Evolutionary conservation across 2,888 invertebrate genomes (phyloP), one percentile per base, ranked within the genome.

Genomic region (Heliconius ethilla): DNA sequence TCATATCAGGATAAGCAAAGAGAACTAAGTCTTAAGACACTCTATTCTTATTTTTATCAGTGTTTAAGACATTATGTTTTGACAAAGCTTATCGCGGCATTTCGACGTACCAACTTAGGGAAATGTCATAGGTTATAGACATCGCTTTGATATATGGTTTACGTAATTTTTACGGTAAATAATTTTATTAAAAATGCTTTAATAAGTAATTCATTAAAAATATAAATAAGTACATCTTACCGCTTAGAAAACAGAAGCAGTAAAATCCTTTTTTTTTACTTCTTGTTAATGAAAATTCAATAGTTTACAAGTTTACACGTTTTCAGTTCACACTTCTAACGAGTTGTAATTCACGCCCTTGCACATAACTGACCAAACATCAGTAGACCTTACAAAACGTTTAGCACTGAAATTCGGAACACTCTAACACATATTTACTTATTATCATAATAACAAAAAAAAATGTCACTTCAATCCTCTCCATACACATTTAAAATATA

Each of bases 301-400:
- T 25, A 80, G 77, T 82, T 81, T 76, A 78, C 92, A 91, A 80
- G 70, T 82, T 81, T 75, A 78, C 92, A 91, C 88, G 87, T 89
- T 85, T 83, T 86, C 84, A 90, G 92, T 92, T 92, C 91, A 90
- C 93, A 92, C 92, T 87, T 87, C 76, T 84, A 86, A 88, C 87
- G 82, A 92, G 92, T 91, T 90, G 90, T 91, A 88, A 89, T 89
- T 88, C 87, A 89, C 89, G 91, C 91, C 92, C 91, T 93, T 92
- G 92, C 88, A 88, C 91, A 83, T 80, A 83, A 84, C 84, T 82
- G 69, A 83, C 82, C 89, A 87, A 90, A 89, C 86, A 86, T 89
- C 90, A 85, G 82, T 82, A 89, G 89, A 90, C 92, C 92, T 85
- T 91, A 91, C 88, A 88, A 83, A 90, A 84, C 87, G 86, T 88